Base-by-base conservation (phyloP, 2,888 invertebrate genomes). In the Girardia tigrina region DNA sequence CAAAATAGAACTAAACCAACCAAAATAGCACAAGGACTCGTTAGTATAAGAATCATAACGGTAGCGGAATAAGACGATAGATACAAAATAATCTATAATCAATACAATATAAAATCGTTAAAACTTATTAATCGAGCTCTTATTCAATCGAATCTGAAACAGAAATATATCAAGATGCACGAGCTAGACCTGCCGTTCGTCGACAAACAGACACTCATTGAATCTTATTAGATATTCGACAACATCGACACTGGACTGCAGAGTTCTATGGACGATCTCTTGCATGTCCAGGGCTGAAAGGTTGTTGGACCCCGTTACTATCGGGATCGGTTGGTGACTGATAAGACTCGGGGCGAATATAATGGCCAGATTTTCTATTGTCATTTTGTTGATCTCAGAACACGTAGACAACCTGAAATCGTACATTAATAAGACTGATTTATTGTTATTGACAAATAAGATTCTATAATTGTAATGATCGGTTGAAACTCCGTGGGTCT, bases 11-110 rank as follows among this genome's bases (percentile, higher is more conserved):
- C 56, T 56, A 56, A 56, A 56, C 4, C 56, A 56, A 56, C 56
- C 56, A 56, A 56, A 56, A 56, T 56, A 56, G 56, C 56, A 56
- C 56, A 56, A 56, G 56, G 56, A 56, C 56, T 56, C 56, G 56
- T 56, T 56, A 56, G 23, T 56, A 56, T 56, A 56, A 56, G 20
- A 56, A 56, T 56, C n/a, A 56, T 56, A 56, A 56, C 56, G 56
- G 23, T 56, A 56, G 20, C 56, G 56, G 56, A 56, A 56, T 56
- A 56, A 56, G 56, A 56, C 56, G 23, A 56, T 56, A 56, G 56
- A 56, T 56, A 56, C 56, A 56, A 56, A 56, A 56, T 56, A 56
- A 56, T 56, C 56, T 56, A 56, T 56, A 56, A 56, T 56, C 56
- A 56, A 12, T 56, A 56, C 56, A 56, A 56, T 56, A 56, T 12